Conservation (phyloP, 2,797 vertebrate genomes). For the Squalus acanthias region DNA sequence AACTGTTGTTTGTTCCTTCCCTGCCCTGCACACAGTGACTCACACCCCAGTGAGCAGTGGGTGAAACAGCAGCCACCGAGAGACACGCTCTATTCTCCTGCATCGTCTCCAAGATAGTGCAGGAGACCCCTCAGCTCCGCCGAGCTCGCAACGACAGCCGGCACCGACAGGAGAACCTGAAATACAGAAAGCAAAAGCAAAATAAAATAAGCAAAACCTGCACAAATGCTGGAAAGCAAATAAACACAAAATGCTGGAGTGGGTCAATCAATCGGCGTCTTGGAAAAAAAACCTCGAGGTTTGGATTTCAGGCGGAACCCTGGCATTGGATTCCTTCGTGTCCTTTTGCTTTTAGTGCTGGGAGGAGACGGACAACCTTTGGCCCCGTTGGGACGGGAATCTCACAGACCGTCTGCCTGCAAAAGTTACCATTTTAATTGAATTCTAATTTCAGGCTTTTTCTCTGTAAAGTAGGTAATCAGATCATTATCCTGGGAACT, state of each 20-base stretch:
- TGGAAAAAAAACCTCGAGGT: neutral
- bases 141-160: neutral
- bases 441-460: conserved; percentile 20
- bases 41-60: neutral
- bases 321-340: neutral
- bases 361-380: neutral
- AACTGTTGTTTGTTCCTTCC: neutral
- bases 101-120: neutral
- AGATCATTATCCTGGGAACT: neutral
- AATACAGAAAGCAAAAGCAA: neutral
- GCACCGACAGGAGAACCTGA: conserved; percentile 9
- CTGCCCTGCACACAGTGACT: neutral
- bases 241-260: neutral
- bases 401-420: neutral
- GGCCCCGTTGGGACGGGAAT: neutral
- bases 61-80: neutral
- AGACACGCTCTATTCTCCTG: neutral
- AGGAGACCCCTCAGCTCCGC: neutral
- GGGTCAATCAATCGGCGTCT: neutral
- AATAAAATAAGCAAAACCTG: neutral
- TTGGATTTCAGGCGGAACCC: neutral
- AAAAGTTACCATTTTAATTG: conserved; percentile 12
- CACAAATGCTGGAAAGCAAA: neutral
- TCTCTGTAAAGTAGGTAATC: conserved; percentile 14
- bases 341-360: neutral